A percentile compares a stretch with the other conserved stretches of the same genome.
Conservation (phyloP, 2,888 invertebrate genomes). For the Drosophila paramelanica region DNA sequence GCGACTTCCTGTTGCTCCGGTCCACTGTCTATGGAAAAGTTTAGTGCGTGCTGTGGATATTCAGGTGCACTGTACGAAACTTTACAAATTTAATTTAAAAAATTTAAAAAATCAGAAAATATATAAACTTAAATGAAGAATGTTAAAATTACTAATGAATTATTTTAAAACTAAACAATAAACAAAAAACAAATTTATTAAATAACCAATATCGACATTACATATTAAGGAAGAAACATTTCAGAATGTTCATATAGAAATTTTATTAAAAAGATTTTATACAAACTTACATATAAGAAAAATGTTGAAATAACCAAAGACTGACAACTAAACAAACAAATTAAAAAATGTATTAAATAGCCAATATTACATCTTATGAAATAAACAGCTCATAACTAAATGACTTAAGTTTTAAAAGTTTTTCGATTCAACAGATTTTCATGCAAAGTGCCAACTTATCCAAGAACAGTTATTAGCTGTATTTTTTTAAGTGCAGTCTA, state of each 20-base stretch:
- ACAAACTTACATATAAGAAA: no score
- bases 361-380: neutral
- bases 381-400: neutral
- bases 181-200: neutral
- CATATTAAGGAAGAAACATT: neutral
- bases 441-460: no score
- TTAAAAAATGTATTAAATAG: neutral
- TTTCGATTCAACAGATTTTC: neutral
- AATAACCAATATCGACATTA: neutral
- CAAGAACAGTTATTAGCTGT: neutral
- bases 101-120: no score
- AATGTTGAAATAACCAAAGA: no score
- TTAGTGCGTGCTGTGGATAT: conserved; percentile 42
- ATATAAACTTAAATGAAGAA: no score
- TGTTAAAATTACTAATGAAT: no score
- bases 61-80: conserved; percentile 40
- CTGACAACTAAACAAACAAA: neutral
- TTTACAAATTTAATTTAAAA: neutral
- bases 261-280: neutral
- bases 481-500: conserved; percentile 11
- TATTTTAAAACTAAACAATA: neutral
- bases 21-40: conserved; percentile 37
- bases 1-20: conserved; percentile 60
- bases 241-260: neutral
- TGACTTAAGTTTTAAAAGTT: neutral